Percentiles rank a stretch among this genome's conserved stretches.
These are phyloP conservation scores for Xerus inauris DNA, from an alignment of 2,113 vertebrate genomes.

Conservation along the genomic window DNA sequence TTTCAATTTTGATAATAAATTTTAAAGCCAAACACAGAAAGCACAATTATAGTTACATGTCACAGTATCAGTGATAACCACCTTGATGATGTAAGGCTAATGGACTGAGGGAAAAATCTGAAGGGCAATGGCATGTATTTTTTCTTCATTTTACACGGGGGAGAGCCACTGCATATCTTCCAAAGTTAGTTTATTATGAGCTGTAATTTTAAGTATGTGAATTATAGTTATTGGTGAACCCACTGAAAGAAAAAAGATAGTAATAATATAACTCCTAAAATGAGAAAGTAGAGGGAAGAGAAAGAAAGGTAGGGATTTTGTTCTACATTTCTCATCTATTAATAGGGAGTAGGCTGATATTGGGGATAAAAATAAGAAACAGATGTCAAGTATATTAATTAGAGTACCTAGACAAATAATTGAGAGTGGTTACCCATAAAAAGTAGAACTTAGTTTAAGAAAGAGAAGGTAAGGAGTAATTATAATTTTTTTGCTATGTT, in stretches of 20 bases:
- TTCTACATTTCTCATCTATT: background rate
- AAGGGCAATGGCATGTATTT: background rate
- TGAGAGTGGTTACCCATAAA: background rate
- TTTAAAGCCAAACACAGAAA: background rate
- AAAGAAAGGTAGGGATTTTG: background rate
- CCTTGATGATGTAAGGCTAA: background rate
- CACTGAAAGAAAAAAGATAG: background rate
- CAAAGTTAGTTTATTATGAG: background rate
- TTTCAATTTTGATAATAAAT: background rate
- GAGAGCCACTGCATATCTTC: background rate
- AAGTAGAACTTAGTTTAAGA: background rate
- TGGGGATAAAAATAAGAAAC: background rate
- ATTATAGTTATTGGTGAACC: background rate
- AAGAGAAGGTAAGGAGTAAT: background rate
- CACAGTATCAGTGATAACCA: background rate
- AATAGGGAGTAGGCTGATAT: background rate
- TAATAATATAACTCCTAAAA: constrained; percentile 12
- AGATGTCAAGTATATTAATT: background rate
- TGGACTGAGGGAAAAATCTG: background rate
- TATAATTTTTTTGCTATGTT: background rate
- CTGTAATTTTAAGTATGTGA: background rate
- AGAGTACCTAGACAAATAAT: background rate
- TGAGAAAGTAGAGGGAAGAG: background rate
- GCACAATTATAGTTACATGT: background rate
- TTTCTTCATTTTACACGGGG: background rate